phyloP scores from a whole-genome alignment of 2,113 vertebrate species.

The Cynoglossus semilaevis region DNA sequence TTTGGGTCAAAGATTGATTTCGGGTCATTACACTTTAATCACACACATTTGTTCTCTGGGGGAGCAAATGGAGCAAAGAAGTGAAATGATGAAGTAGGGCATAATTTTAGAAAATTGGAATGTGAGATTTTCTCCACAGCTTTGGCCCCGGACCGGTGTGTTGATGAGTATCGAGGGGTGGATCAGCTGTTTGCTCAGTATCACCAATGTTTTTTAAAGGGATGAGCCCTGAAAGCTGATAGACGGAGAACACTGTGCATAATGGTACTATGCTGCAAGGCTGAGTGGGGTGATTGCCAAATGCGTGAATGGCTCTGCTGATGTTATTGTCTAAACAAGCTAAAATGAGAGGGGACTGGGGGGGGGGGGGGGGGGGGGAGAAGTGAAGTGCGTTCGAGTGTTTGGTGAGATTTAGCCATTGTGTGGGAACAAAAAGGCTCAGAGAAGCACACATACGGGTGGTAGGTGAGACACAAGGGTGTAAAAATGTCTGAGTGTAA shows the following conservation, averaged over 20 bases:
- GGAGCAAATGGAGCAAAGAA: conserved; percentile 25
- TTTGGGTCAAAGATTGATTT: conserved; percentile 17
- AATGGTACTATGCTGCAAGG: conserved; percentile 36
- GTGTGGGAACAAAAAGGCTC: conserved; percentile 6
- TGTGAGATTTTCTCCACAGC: conserved; percentile 21
- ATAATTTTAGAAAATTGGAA: conserved; percentile 15
- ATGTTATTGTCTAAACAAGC: conserved; percentile 17
- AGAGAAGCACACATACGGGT: background rate
- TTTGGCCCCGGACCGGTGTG: conserved; percentile 13
- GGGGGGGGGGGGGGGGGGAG: conserved; percentile 17
- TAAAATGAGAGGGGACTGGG: conserved; percentile 15
- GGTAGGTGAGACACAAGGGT: background rate
- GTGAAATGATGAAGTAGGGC: conserved; percentile 19
- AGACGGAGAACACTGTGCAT: conserved; percentile 32
- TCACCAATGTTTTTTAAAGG: conserved; percentile 37
- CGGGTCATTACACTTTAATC: conserved; percentile 18
- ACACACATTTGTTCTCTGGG: conserved; percentile 20
- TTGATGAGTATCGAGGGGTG: conserved; percentile 24
- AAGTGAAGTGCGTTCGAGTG: conserved; percentile 13
- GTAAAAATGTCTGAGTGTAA: conserved; percentile 9
- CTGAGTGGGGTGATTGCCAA: conserved; percentile 42
- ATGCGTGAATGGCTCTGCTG: conserved; percentile 9
- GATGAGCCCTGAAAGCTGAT: conserved; percentile 20
- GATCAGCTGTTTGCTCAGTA: conserved; percentile 38
- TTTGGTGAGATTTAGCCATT: conserved; percentile 9